phyloP scores from a whole-genome alignment of 2,797 vertebrate genomes.

The Alauda arvensis region DNA sequence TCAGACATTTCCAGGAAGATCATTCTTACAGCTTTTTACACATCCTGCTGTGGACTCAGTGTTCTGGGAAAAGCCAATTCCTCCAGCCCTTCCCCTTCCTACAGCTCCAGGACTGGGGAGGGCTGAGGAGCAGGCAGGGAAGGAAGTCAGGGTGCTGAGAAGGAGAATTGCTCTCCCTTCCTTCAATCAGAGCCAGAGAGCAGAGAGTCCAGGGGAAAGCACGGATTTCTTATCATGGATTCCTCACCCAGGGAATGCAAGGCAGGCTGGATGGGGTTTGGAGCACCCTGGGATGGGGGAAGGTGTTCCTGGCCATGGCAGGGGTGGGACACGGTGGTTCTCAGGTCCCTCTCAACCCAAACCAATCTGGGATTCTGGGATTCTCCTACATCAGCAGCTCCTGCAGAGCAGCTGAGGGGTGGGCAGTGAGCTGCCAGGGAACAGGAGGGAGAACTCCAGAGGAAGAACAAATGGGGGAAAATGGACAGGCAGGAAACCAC shows the following conservation, averaged over 20 bases:
- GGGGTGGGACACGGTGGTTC: neutral
- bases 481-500: neutral
- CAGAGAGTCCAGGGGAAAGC: neutral
- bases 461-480: rapidly evolving
- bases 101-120: neutral
- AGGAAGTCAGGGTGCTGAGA: neutral
- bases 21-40: neutral
- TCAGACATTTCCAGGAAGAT: neutral
- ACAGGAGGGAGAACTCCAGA: neutral
- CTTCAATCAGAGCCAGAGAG: neutral
- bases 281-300: neutral
- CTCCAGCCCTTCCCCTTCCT: neutral
- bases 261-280: neutral
- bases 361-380: neutral
- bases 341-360: neutral
- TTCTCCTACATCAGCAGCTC: neutral
- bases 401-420: neutral
- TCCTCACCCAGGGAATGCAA: neutral
- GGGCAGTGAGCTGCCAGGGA: neutral
- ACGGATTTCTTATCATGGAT: neutral
- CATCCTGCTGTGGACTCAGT: neutral
- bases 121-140: neutral
- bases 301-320: neutral
- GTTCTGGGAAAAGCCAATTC: neutral
- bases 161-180: neutral